Base-by-base conservation (phyloP, 2,888 invertebrate species). In the Lypha dubia region DNA sequence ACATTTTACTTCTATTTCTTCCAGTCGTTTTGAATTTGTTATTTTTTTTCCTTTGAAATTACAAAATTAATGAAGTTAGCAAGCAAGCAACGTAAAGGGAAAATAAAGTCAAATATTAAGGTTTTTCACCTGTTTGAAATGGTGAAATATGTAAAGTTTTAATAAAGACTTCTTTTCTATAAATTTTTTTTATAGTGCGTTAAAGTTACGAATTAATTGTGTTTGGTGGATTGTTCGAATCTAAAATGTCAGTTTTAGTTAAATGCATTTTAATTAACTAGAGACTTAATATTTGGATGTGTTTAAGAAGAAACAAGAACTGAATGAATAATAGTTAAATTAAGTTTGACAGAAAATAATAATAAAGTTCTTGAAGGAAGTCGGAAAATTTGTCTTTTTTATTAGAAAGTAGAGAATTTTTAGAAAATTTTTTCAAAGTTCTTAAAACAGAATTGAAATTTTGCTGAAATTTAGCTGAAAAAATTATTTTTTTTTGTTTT, bases 241-340 rank as follows among this genome's bases (percentile, higher is more conserved):
- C 85, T 87, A 87, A 83, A 84, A 85, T 85, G 85, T 73, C 86
- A 85, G 79, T 83, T 86, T 73, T 77, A 84, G 65, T 75, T 79
- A 74, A 87, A 87, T 85, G 77, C 84, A 84, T 84, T 87, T 87
- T 87, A 87, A 87, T 87, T 86, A 87, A 86, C 87, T 86, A 17
- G 71, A 49, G 83, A 73, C 73, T 79, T n/a, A 79, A 75, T 67
- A 82, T 75, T n/a, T 74, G 71, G 67, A 56, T 79, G 53, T 67
- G 41, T 68, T 74, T 49, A 73, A 62, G 68, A 44, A 41, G 28
- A 15, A 46, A 41, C 56, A 68, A 46, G 17, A 20, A 58, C n/a
- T n/a, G n/a, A n/a, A n/a, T n/a, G n/a, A n/a, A n/a, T n/a, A n/a
- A 32, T n/a, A 15, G 67, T 46, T 56, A 51, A 60, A 60, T 35